phyloP scores from a whole-genome alignment of 2,797 vertebrate species.

The Chiloscyllium punctatum region DNA sequence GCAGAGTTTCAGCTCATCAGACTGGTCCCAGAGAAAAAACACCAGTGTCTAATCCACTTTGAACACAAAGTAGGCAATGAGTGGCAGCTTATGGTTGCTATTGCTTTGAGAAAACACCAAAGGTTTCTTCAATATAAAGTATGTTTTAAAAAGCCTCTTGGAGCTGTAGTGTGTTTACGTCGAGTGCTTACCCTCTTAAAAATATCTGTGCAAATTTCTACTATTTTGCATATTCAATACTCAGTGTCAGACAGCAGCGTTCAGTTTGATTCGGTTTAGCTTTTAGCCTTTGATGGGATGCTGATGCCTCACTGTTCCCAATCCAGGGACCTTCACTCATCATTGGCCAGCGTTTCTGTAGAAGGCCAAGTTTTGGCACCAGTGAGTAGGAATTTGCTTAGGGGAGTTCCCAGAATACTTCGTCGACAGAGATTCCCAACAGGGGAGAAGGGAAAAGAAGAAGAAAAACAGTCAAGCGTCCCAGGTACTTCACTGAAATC shows the following conservation, averaged over 20 bases:
- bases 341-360: conserved; percentile 86
- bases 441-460: conserved; percentile 91
- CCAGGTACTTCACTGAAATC: conserved; percentile 51
- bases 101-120: not conserved
- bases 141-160: not conserved
- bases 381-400: conserved; percentile 86
- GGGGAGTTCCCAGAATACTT: conserved; percentile 77
- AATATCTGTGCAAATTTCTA: conserved; percentile 60
- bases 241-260: conserved; percentile 38
- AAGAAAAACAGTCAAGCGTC: conserved; percentile 76
- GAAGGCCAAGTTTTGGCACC: conserved; percentile 94
- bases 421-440: conserved; percentile 85
- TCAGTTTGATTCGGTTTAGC: not conserved
- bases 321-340: conserved; percentile 55
- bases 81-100: not conserved
- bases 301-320: not conserved
- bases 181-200: conserved; percentile 45
- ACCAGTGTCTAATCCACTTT: not conserved
- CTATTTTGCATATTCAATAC: conserved; percentile 46
- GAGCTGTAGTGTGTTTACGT: not conserved
- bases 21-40: not conserved
- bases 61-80: not conserved
- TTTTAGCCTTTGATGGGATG: not conserved
- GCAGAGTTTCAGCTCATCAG: not conserved
- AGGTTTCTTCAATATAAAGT: not conserved